These are phyloP conservation scores for Mycalesis mineus DNA, from an alignment of 2,888 invertebrate species.

Conservation along the genomic window DNA sequence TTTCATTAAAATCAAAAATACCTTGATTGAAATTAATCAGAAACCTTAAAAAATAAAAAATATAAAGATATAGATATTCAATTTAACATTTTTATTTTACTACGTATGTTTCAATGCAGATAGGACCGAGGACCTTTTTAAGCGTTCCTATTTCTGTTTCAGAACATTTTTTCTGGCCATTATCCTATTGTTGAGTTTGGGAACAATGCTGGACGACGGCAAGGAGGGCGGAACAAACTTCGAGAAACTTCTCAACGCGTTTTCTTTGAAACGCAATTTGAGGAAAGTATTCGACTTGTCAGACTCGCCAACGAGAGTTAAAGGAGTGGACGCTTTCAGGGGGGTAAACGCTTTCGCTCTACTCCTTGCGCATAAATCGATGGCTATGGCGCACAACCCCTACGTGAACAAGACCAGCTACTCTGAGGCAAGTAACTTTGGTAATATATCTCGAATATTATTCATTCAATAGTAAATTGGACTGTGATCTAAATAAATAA, in stretches of 20 bases:
- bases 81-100: neutral
- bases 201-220: conserved; percentile 65
- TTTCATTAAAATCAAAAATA: too few relatives aligned
- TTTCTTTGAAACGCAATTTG: conserved; percentile 72
- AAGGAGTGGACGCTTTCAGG: conserved; percentile 75
- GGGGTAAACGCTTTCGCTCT: conserved; percentile 76
- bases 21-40: too few relatives aligned
- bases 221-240: conserved; percentile 66
- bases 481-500: too few relatives aligned
- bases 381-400: conserved; percentile 79
- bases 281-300: conserved; percentile 63
- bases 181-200: conserved; percentile 56
- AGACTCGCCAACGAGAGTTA: conserved; percentile 58
- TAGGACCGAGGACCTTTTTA: neutral
- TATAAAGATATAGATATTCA: too few relatives aligned
- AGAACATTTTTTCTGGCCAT: conserved; percentile 69
- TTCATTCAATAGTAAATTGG: too few relatives aligned
- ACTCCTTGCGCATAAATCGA: conserved; percentile 77
- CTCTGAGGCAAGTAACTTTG: conserved; percentile 62
- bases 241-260: conserved; percentile 70
- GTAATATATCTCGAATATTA: too few relatives aligned
- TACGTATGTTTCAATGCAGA: neutral
- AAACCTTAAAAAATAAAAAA: too few relatives aligned
- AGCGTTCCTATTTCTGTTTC: conserved; percentile 36
- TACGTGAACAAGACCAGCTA: conserved; percentile 76